Percentiles rank a stretch among this genome's conserved stretches.
These are phyloP conservation scores for Micronycteris hirsuta DNA, from an alignment of 2,113 vertebrate genomes.

Conservation along the genomic window DNA sequence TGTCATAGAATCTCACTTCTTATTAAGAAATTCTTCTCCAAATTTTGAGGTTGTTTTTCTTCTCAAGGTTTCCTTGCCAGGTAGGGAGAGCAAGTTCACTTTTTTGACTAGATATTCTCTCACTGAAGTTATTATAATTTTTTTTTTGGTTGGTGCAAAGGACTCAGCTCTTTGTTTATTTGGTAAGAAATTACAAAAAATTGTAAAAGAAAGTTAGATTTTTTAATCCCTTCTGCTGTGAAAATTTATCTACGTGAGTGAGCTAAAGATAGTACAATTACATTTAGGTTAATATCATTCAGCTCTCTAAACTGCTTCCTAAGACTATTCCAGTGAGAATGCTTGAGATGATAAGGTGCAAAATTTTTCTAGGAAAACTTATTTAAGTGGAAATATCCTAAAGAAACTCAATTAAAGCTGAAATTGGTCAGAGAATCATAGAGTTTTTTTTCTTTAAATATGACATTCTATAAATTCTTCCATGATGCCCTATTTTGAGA, in stretches of 20 bases:
- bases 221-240: neutral
- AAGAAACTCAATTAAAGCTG: constrained; percentile 45
- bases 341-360: constrained; percentile 9
- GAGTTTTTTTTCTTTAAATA: constrained; percentile 40
- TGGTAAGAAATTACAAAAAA: neutral
- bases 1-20: neutral
- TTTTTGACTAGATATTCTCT: neutral
- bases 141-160: neutral
- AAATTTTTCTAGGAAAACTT: constrained; percentile 44
- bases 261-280: constrained; percentile 63
- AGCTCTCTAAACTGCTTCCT: constrained; percentile 10
- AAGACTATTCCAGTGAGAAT: constrained; percentile 12
- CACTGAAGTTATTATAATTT: neutral
- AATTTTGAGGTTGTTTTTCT: neutral
- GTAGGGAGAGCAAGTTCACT: neutral
- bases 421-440: constrained; percentile 41
- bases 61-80: neutral
- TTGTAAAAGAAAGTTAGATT: neutral
- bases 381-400: constrained; percentile 35
- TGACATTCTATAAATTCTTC: neutral
- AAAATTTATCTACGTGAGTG: constrained; percentile 24
- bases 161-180: neutral
- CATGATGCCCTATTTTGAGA: constrained; percentile 18
- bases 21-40: neutral
- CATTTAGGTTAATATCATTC: constrained; percentile 45